Percentiles rank a stretch among this genome's conserved stretches.
Evolutionary conservation across 2,113 vertebrate species (phyloP).

Genomic region (Pardalotus punctatus): DNA sequence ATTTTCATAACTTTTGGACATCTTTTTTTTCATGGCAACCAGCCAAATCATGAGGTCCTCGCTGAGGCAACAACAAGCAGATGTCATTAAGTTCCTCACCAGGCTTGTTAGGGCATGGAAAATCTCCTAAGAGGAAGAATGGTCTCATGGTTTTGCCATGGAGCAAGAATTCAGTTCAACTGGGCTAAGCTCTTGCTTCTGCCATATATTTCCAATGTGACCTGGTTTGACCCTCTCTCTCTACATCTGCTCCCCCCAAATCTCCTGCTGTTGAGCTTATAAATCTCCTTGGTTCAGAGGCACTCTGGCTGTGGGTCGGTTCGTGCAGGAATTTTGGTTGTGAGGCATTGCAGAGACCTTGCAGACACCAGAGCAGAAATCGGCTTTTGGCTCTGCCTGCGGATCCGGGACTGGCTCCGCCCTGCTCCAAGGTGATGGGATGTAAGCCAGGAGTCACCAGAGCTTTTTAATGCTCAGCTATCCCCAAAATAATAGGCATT

Average conservation of each 20-base stretch:
- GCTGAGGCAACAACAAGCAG: neutral
- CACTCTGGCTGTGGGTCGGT: neutral
- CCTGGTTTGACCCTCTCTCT: neutral
- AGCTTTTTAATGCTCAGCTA: neutral
- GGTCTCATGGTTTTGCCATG: neutral
- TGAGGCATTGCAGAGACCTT: neutral
- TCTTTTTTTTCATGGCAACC: neutral
- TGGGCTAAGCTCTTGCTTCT: neutral
- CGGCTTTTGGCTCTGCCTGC: neutral
- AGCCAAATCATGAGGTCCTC: slow-evolving; percentile 17
- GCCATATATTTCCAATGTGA: neutral
- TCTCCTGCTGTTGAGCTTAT: neutral
- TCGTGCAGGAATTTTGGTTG: neutral
- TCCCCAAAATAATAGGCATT: neutral
- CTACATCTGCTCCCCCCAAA: slow-evolving; percentile 24
- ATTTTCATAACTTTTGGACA: slow-evolving; percentile 63
- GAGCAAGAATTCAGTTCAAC: neutral
- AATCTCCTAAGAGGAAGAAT: neutral
- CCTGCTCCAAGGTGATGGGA: neutral
- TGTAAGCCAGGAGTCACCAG: neutral
- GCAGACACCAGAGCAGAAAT: neutral
- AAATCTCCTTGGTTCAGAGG: neutral
- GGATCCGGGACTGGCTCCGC: rapidly evolving
- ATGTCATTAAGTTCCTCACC: slow-evolving; percentile 35
- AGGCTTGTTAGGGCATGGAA: slow-evolving; percentile 28